phyloP scores from a whole-genome alignment of 2,797 vertebrate species.

The Serranus cabrilla region DNA sequence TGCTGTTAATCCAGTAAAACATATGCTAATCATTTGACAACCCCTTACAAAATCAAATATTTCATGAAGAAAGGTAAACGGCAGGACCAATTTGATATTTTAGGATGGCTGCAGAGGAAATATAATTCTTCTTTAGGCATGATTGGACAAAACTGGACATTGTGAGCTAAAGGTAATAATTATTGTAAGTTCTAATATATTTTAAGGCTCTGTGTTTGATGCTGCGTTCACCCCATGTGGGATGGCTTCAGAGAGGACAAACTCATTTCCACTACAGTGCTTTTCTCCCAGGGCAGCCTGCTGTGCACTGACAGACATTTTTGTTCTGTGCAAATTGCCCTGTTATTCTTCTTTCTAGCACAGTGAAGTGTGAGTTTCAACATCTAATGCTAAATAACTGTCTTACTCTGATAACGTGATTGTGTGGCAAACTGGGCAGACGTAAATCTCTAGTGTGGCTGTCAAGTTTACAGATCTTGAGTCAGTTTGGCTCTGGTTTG shows the following conservation, averaged over 20 bases:
- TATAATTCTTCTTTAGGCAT: background rate
- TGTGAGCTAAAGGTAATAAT: background rate
- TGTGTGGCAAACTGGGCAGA: background rate
- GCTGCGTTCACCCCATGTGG: conserved; percentile 1
- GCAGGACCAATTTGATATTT: conserved; percentile 4
- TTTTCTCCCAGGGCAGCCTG: conserved; percentile 41
- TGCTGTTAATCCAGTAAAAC: conserved; percentile 61
- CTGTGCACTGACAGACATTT: conserved; percentile 42
- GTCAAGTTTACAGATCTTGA: background rate
- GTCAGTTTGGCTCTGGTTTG: background rate
- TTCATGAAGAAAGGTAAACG: conserved; percentile 19
- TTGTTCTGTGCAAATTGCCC: conserved; percentile 43
- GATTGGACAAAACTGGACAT: background rate
- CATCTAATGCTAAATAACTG: conserved; percentile 23
- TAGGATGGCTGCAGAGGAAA: background rate
- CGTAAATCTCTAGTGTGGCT: background rate
- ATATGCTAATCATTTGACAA: conserved; percentile 63
- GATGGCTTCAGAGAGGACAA: conserved; percentile 32
- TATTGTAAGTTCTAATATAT: background rate
- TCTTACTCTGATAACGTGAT: conserved; percentile 3
- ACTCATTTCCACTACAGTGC: conserved; percentile 35
- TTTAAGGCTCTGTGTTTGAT: background rate
- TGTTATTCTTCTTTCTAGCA: conserved; percentile 51
- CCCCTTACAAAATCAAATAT: conserved; percentile 6
- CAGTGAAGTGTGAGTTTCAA: conserved; percentile 32